Conservation (phyloP, 2,113 vertebrate genomes). For the Caloenas nicobarica region DNA sequence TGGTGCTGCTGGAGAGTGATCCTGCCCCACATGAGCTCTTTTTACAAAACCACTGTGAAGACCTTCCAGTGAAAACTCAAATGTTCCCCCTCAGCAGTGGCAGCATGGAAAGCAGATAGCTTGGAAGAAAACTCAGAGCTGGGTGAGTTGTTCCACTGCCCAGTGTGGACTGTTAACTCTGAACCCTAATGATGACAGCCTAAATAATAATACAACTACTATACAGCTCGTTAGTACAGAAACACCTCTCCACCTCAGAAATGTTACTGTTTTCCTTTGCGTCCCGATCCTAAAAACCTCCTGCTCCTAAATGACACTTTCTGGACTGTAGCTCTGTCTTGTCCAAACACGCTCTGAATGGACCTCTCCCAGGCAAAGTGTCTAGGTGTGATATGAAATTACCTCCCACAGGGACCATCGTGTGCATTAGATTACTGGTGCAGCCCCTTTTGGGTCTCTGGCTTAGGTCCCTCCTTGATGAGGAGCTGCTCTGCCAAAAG, state of each 20-base stretch:
- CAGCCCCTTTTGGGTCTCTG: not conserved
- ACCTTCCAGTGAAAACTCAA: not conserved
- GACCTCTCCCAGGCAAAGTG: not conserved
- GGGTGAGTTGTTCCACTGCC: not conserved
- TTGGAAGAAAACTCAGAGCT: not conserved
- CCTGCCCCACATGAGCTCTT: not conserved
- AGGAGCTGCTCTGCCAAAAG: not conserved
- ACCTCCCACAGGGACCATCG: fast-evolving
- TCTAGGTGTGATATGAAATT: not conserved
- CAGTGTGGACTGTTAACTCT: not conserved
- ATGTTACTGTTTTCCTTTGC: not conserved
- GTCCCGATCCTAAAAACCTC: not conserved
- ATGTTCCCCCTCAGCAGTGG: fast-evolving
- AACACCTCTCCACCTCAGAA: not conserved
- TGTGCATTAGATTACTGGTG: fast-evolving
- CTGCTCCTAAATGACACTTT: not conserved
- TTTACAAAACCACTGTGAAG: not conserved
- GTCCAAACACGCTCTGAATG: fast-evolving
- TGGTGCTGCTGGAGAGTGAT: not conserved
- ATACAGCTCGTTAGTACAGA: not conserved
- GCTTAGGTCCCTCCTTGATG: not conserved
- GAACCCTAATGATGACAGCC: not conserved
- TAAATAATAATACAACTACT: not conserved
- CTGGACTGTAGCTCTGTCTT: not conserved
- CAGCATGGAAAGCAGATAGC: not conserved